These are phyloP conservation scores for Argynnis bischoffii DNA, from an alignment of 2,888 invertebrate species.

Conservation along the genomic window DNA sequence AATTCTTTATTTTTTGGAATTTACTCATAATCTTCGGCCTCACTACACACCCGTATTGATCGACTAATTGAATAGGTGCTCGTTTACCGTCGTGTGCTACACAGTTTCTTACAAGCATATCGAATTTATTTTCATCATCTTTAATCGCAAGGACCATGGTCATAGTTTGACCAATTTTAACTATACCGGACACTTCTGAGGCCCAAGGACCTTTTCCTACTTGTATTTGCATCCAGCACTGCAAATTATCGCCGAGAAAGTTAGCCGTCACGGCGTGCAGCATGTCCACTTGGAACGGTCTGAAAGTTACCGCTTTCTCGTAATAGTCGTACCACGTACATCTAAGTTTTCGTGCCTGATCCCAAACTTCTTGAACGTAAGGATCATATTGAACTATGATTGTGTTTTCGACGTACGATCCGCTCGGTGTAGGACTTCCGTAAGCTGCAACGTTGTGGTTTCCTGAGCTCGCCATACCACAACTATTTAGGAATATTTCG, in stretches of 20 bases:
- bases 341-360: conserved; percentile 94
- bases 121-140: conserved; percentile 97
- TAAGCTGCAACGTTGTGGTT: conserved; percentile 92
- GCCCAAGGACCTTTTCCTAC: conserved; percentile 98
- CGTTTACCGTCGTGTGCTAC: conserved; percentile 97
- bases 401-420: conserved; percentile 96
- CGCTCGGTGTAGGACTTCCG: conserved; percentile 94
- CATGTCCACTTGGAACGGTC: conserved; percentile 98
- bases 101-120: conserved; percentile 96
- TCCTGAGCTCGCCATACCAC: conserved; percentile 96
- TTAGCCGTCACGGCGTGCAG: conserved; percentile 96
- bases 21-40: conserved; percentile 97
- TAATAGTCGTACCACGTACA: conserved; percentile 99
- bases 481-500: conserved; percentile 95
- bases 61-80: conserved; percentile 95
- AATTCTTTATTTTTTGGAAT: conserved; percentile 98
- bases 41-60: conserved; percentile 96
- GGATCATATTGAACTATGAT: conserved; percentile 97
- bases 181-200: conserved; percentile 97
- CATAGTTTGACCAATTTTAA: conserved; percentile 98
- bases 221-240: conserved; percentile 99
- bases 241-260: conserved; percentile 96
- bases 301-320: conserved; percentile 96
- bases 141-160: conserved; percentile 98
- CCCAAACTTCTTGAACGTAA: conserved; percentile 97